Percentiles rank a stretch among this genome's conserved stretches.
These are phyloP conservation scores for Pimpla rufipes DNA, from an alignment of 2,888 invertebrate species.

Conservation along the genomic window DNA sequence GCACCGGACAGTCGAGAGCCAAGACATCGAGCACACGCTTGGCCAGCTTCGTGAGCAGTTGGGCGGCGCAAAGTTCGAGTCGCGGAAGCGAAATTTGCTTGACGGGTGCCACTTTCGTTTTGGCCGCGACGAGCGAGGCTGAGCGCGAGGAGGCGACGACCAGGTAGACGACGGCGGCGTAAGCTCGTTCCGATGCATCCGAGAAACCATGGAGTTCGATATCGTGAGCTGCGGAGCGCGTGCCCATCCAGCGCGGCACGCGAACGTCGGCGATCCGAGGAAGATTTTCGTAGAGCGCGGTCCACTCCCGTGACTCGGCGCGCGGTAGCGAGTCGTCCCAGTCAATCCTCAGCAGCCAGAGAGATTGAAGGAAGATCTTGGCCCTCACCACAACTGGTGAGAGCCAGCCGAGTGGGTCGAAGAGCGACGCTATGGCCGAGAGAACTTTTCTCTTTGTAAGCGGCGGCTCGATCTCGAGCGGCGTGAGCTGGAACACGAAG, in stretches of 20 bases:
- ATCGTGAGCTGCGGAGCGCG: not conserved
- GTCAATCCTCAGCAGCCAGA: conserved; percentile 50
- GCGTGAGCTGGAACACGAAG: no score
- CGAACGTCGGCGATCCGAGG: not conserved
- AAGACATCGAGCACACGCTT: not conserved
- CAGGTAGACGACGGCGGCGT: conserved; percentile 60
- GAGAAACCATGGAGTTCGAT: conserved; percentile 61
- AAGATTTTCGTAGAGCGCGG: conserved; percentile 10
- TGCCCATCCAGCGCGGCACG: conserved; percentile 51
- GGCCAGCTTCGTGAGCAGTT: not conserved
- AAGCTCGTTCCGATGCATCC: conserved; percentile 60
- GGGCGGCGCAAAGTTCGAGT: conserved; percentile 26
- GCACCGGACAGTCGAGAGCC: conserved; percentile 7
- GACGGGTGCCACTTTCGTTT: conserved; percentile 8
- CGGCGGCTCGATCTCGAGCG: no score
- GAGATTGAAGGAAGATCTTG: conserved; percentile 65
- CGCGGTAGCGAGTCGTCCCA: conserved; percentile 55
- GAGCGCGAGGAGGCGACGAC: not conserved
- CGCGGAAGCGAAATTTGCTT: conserved; percentile 21
- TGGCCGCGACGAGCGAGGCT: not conserved
- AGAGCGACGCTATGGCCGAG: conserved; percentile 40
- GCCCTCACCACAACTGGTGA: conserved; percentile 50
- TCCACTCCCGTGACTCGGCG: conserved; percentile 46
- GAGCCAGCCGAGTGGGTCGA: conserved; percentile 55
- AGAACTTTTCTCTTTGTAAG: no score